Percentiles rank a stretch among this genome's conserved stretches.
phyloP scores from a whole-genome alignment of 2,888 invertebrate species.

The Scaptodrosophila latifasciaeformis region DNA sequence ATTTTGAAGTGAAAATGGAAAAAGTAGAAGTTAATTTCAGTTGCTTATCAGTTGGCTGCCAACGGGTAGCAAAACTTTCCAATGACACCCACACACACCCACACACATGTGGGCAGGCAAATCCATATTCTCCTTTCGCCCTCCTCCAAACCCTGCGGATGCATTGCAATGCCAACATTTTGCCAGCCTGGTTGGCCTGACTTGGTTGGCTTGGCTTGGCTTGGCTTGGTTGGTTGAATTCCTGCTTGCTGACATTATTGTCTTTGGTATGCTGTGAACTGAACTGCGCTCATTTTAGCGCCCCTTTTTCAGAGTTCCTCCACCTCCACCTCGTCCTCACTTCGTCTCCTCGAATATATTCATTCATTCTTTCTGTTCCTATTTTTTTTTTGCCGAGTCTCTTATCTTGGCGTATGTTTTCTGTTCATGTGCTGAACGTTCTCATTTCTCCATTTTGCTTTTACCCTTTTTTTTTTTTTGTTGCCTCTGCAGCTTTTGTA shows the following conservation, averaged over 20 bases:
- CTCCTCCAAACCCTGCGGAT: not conserved
- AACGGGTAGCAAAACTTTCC: conserved; percentile 50
- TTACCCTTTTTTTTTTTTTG: conserved; percentile 37
- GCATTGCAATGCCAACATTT: not conserved
- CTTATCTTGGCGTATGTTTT: not conserved
- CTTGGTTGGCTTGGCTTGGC: conserved; percentile 30
- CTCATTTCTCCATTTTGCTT: conserved; percentile 27
- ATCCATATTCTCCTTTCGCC: not conserved
- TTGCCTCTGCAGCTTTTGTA: conserved; percentile 55
- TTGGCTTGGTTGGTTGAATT: conserved; percentile 28
- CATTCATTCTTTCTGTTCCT: not conserved
- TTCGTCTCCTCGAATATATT: conserved; percentile 3
- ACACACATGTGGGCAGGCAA: not conserved
- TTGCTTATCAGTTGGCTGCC: conserved; percentile 49
- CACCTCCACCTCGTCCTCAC: not conserved
- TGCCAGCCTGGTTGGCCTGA: conserved; percentile 4
- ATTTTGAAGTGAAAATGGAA: not conserved
- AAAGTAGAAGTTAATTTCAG: conserved; percentile 35
- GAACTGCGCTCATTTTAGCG: conserved; percentile 11
- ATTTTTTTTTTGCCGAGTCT: not conserved
- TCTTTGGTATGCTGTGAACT: conserved; percentile 54
- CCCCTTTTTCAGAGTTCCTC: not conserved
- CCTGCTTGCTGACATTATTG: conserved; percentile 53
- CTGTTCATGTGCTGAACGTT: conserved; percentile 25
- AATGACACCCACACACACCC: conserved; percentile 34